Evolutionary conservation across 1,140 invertebrate species (phyloP), one percentile per base, ranked within the genome.

Genomic region (Chionoecetes opilio): DNA sequence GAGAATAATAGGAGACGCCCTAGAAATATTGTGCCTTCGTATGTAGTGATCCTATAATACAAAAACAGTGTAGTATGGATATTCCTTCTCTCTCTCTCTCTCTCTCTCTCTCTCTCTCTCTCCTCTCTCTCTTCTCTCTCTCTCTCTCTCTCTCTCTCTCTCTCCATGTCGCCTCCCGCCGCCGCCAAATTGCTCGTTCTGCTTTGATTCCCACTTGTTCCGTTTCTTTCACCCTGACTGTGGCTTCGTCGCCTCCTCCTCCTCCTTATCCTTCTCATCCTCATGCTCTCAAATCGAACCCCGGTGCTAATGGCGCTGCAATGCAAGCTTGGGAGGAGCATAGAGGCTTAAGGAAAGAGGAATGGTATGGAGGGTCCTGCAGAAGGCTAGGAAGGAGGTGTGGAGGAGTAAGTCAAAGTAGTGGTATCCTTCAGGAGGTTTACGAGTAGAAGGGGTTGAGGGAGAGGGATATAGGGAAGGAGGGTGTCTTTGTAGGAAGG

Each of bases 101-200:
- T 35, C 87, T 35, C 87, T 41, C 35, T 75, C 87, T 89, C 87
- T 89, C 87, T 89, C 87, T 89, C 87, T 89, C 87, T 89, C 87
- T 89, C 87, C 87, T 88, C 87, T 88, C 87, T 75, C 63, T 75
- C 63, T 75, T n/a, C 63, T 75, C 63, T 75, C 87, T 88, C 87
- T 88, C 87, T 89, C 87, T 89, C 87, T 89, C 87, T 89, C 87
- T 89, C 87, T 89, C 87, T 89, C 87, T 89, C 87, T 35, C 34
- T 35, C 87, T 21, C 87, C 41, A 6, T 46, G 29, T 89, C 32
- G 29, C n/a, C 37, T 21, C n/a, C 35, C 29, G 8, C 26, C 53
- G 8, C 53, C 53, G 11, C 63, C 21, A 75, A 75, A 75, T 75
- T 75, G n/a, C 11, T 75, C 63, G 63, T 75, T 75, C 63, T 75